phyloP scores from a whole-genome alignment of 2,797 vertebrate genomes.

The Bradypodion pumilum region DNA sequence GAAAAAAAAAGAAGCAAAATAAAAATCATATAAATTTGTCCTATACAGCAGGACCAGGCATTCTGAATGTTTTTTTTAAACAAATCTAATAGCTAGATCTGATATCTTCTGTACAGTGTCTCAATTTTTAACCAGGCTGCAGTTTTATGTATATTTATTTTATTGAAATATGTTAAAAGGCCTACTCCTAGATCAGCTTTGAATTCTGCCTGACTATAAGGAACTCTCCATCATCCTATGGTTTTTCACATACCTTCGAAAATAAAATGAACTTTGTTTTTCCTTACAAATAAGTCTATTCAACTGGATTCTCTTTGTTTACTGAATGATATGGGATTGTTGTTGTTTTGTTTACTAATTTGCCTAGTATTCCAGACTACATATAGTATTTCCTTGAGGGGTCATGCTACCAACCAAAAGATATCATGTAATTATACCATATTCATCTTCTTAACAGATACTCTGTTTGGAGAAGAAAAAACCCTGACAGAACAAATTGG shows the following conservation, averaged over 20 bases:
- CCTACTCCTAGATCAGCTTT: background rate
- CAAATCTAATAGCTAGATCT: background rate
- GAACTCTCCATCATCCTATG: background rate
- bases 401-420: background rate
- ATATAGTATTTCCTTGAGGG: background rate
- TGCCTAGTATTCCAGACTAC: too few relatives aligned
- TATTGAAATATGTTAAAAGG: constrained; percentile 1
- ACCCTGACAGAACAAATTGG: background rate
- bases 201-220: background rate
- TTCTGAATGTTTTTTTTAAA: background rate
- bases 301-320: background rate
- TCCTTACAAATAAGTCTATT: background rate
- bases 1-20: constrained; percentile 22
- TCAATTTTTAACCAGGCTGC: background rate
- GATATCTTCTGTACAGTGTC: background rate
- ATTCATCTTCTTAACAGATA: background rate
- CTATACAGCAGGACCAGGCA: background rate
- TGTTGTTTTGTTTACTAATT: too few relatives aligned
- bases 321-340: fast-evolving
- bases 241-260: background rate
- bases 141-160: background rate
- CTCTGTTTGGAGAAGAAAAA: background rate
- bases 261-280: background rate
- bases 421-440: background rate
- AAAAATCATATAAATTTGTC: background rate